phyloP scores from a whole-genome alignment of 2,888 invertebrate species.

The Oligia strigilis region DNA sequence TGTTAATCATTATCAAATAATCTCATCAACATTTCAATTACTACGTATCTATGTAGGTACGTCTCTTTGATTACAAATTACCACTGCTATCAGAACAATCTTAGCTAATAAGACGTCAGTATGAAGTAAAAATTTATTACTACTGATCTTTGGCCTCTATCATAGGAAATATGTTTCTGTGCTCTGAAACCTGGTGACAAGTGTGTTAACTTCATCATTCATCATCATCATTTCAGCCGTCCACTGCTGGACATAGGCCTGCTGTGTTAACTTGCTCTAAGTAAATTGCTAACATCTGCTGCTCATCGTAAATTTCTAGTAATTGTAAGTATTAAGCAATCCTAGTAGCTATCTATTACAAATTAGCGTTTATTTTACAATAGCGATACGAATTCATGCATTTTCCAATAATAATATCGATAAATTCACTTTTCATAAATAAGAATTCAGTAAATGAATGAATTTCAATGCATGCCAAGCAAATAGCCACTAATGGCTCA shows the following conservation, averaged over 20 bases:
- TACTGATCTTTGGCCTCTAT: slow-evolving; percentile 20
- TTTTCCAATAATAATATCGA: slow-evolving; percentile 3
- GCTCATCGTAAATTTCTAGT: background rate
- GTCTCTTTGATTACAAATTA: slow-evolving; percentile 9
- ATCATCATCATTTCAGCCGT: too few species aligned
- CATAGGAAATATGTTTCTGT: slow-evolving; percentile 14
- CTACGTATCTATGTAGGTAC: background rate
- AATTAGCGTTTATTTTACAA: slow-evolving; percentile 6
- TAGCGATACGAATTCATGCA: background rate
- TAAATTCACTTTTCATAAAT: slow-evolving; percentile 3
- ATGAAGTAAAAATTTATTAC: slow-evolving; percentile 2
- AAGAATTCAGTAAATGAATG: slow-evolving; percentile 14
- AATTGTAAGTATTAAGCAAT: background rate
- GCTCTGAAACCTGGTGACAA: background rate
- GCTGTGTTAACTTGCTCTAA: background rate
- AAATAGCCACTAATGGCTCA: slow-evolving; percentile 16
- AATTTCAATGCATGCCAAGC: slow-evolving; percentile 15
- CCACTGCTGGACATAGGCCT: too few species aligned
- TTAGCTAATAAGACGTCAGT: slow-evolving; percentile 24
- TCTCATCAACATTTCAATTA: background rate
- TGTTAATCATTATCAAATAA: background rate
- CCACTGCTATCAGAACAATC: slow-evolving; percentile 21
- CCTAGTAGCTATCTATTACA: background rate
- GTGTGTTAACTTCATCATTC: background rate
- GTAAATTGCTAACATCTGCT: background rate